phyloP scores from a whole-genome alignment of 2,113 vertebrate species.

The Carassius gibelio region DNA sequence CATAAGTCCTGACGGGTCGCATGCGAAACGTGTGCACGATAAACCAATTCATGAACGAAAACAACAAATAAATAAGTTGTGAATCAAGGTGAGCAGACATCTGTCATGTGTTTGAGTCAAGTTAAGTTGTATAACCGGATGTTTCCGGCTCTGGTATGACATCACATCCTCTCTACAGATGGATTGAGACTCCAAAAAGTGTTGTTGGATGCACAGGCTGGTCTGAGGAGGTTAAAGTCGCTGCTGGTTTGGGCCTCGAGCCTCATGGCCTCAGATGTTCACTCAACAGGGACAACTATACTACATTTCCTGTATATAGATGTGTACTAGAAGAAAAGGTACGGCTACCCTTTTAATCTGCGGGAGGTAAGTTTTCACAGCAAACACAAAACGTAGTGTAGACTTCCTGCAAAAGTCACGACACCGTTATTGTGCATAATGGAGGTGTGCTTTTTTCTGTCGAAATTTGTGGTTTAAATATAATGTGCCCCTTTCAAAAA shows the following conservation, averaged over 20 bases:
- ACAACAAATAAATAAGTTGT: conserved; percentile 46
- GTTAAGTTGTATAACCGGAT: neutral
- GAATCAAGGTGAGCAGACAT: neutral
- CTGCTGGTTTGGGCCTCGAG: conserved; percentile 12
- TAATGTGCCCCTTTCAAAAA: conserved; percentile 70
- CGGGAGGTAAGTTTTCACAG: conserved; percentile 32
- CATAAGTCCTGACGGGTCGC: conserved; percentile 47
- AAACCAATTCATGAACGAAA: conserved; percentile 22
- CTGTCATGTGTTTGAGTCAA: neutral
- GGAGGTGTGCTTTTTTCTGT: conserved; percentile 60
- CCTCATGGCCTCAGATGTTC: neutral
- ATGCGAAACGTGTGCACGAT: conserved; percentile 39
- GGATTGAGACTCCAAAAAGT: neutral
- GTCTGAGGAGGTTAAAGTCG: conserved; percentile 15
- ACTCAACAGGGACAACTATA: conserved; percentile 1
- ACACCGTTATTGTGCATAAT: conserved; percentile 43
- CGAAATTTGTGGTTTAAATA: conserved; percentile 62
- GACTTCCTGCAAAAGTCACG: conserved; percentile 32
- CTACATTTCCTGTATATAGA: neutral
- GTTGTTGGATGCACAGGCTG: neutral
- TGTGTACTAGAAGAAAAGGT: neutral
- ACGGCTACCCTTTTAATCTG: neutral
- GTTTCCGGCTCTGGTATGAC: conserved; percentile 14
- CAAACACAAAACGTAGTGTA: conserved; percentile 28
- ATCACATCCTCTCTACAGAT: neutral